These are phyloP conservation scores for Sebastes aleutianus DNA, from an alignment of 2,797 vertebrate species.

Conservation along the genomic window DNA sequence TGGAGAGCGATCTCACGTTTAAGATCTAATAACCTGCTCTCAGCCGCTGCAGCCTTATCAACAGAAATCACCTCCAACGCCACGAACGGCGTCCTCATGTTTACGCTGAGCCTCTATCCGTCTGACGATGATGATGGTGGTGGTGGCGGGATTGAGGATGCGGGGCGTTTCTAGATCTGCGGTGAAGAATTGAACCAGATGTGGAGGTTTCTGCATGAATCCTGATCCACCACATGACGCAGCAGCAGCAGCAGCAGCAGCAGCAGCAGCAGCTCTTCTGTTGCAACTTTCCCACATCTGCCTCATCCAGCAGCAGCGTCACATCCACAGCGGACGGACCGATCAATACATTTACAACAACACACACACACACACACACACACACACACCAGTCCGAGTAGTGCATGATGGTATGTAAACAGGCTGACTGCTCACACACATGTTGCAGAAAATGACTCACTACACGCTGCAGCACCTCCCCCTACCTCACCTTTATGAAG, in stretches of 20 bases:
- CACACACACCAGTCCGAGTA: not conserved
- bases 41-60: slow-evolving; percentile 25
- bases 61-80: not conserved
- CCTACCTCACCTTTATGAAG: slow-evolving; percentile 16
- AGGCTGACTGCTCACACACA: not conserved
- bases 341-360: not conserved
- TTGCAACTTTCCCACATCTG: slow-evolving; percentile 48
- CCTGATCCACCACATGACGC: slow-evolving; percentile 56
- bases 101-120: not conserved
- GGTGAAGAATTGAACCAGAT: not conserved
- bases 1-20: not conserved
- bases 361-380: not conserved
- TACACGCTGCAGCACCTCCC: slow-evolving; percentile 6
- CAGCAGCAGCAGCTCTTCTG: not conserved
- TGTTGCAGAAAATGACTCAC: slow-evolving; percentile 30
- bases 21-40: not conserved
- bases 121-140: not conserved
- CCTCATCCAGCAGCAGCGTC: not conserved
- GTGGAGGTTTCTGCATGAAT: slow-evolving; percentile 7
- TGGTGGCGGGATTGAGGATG: not conserved
- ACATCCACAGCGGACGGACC: not conserved
- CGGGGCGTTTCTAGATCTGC: slow-evolving; percentile 4
- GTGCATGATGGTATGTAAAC: not conserved
- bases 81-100: not conserved
- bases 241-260: slow-evolving; percentile 35